Evolutionary conservation across 2,888 invertebrate genomes (phyloP).

Genomic region (Keiferia lycopersicella): DNA sequence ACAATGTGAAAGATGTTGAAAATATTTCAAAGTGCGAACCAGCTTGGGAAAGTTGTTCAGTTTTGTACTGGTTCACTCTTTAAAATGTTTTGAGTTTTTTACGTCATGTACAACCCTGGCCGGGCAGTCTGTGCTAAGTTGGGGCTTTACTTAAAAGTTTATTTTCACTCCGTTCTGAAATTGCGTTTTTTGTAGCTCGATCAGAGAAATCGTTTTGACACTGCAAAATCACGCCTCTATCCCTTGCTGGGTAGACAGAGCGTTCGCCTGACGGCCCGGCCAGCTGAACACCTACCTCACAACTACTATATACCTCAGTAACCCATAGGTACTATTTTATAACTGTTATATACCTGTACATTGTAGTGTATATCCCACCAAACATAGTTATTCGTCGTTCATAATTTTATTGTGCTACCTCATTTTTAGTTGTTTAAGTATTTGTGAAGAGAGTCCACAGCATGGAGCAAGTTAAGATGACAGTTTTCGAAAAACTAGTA

Average conservation of each 20-base stretch:
- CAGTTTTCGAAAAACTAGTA: too few relatives aligned
- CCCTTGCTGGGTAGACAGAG: not conserved
- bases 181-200: not conserved
- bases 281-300: conserved; percentile 63
- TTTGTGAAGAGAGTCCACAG: conserved; percentile 40
- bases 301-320: conserved; percentile 73
- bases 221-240: too few relatives aligned
- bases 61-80: conserved; percentile 2
- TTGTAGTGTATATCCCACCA: conserved; percentile 75
- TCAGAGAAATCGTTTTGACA: too few relatives aligned
- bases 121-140: not conserved
- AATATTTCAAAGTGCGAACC: too few relatives aligned
- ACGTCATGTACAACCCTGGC: conserved; percentile 23
- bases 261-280: not conserved
- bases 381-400: conserved; percentile 72
- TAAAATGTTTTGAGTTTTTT: conserved; percentile 36
- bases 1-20: too few relatives aligned
- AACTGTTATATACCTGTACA: conserved; percentile 36
- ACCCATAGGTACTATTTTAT: conserved; percentile 73
- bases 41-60: not conserved
- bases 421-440: conserved; percentile 63
- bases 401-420: conserved; percentile 76
- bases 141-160: not conserved
- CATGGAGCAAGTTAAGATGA: not conserved
- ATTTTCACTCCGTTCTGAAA: not conserved